Evolutionary conservation across 2,888 invertebrate genomes (phyloP).

Genomic region (Atethmia centrago): DNA sequence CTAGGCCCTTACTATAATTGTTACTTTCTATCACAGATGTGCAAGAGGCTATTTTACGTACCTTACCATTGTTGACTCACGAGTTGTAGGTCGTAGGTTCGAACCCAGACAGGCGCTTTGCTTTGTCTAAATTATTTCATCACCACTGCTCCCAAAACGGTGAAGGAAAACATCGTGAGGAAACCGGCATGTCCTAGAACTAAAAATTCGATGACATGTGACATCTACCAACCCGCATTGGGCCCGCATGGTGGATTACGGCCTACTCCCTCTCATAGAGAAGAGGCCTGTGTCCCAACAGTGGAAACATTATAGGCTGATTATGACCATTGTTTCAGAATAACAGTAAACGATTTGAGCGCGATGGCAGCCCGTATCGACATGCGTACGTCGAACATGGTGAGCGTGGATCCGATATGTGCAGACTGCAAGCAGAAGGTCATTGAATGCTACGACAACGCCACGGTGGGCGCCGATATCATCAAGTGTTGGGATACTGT

Average conservation of each 20-base stretch:
- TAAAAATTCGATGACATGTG: no score
- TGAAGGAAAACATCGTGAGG: no score
- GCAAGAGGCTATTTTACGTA: not conserved
- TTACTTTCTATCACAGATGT: not conserved
- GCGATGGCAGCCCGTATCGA: constrained; percentile 80
- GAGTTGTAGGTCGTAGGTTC: no score
- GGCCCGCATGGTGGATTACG: no score
- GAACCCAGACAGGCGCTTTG: no score
- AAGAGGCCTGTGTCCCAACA: no score
- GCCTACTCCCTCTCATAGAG: no score
- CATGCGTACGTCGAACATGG: constrained; percentile 81
- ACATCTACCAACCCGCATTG: no score
- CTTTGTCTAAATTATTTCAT: no score
- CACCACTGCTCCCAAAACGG: no score
- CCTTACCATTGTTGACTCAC: constrained; percentile 37
- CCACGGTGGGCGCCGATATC: constrained; percentile 66
- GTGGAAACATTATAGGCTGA: no score
- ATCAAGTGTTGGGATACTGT: constrained; percentile 81
- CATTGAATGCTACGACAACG: constrained; percentile 79
- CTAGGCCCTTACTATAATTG: not conserved
- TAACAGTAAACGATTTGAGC: constrained; percentile 81
- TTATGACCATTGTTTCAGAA: constrained; percentile 74
- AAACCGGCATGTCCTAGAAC: no score
- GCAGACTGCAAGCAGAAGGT: constrained; percentile 76
- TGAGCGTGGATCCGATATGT: constrained; percentile 81